Conservation (phyloP, 2,888 invertebrate species). For the Tridacna gigas region DNA sequence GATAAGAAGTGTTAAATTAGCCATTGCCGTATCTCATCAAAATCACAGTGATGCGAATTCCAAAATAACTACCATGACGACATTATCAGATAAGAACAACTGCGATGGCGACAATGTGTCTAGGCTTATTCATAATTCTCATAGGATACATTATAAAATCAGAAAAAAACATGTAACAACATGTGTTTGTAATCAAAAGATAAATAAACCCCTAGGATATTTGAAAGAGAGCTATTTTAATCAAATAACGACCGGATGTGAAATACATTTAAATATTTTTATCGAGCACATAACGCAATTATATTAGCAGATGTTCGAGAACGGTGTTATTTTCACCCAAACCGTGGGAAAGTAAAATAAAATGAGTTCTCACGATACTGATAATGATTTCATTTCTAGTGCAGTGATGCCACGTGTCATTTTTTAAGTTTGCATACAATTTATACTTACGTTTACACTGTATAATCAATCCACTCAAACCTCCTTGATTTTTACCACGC, state of each 20-base stretch:
- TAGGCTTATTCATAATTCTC: neutral
- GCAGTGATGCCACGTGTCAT: no score
- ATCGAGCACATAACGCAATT: neutral
- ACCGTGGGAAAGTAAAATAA: conserved; percentile 8
- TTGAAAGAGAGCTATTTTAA: neutral
- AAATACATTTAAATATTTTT: neutral
- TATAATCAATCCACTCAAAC: conserved; percentile 20
- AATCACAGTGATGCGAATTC: neutral
- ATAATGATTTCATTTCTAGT: no score
- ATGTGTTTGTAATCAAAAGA: conserved; percentile 1
- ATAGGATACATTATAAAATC: neutral
- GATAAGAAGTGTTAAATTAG: no score
- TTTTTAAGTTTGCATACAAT: no score
- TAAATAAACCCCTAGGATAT: neutral
- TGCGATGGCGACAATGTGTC: neutral
- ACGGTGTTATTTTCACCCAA: neutral
- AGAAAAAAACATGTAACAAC: conserved; percentile 3
- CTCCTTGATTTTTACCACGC: conserved; percentile 14
- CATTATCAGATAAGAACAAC: conserved; percentile 2
- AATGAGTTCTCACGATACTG: neutral
- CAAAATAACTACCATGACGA: conserved; percentile 4
- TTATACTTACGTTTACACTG: neutral
- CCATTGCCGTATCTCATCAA: no score
- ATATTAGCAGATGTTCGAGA: no score
- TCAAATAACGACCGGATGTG: conserved; percentile 4